A percentile compares a stretch with the other conserved stretches of the same genome.
Conservation (phyloP, 2,113 vertebrate genomes). For the Proterorhinus semilunaris region DNA sequence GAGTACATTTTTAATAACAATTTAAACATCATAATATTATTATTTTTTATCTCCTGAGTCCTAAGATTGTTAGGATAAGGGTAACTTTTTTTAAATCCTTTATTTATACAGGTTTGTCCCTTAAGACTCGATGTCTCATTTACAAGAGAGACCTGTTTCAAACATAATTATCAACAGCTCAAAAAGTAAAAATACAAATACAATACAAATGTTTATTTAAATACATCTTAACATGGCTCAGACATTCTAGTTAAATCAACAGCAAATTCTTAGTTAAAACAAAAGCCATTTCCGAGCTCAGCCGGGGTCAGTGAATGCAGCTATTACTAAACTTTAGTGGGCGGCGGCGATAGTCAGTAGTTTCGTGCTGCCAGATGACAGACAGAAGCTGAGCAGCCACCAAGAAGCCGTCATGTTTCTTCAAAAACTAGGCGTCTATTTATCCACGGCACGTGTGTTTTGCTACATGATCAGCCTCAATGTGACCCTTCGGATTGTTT, state of each 20-base stretch:
- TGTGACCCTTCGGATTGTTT: conserved; percentile 56
- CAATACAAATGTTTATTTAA: no score
- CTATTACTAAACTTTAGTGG: conserved; percentile 18
- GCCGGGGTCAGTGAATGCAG: conserved; percentile 10
- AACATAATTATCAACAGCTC: no score
- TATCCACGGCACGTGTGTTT: conserved; percentile 14
- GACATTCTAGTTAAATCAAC: not conserved
- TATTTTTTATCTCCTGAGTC: no score
- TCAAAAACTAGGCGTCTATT: conserved; percentile 33
- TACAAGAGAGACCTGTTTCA: no score
- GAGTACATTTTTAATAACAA: no score
- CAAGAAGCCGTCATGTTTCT: conserved; percentile 35
- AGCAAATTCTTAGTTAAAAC: not conserved
- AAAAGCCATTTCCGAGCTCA: not conserved
- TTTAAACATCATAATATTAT: no score
- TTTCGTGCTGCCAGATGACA: not conserved
- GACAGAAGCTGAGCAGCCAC: not conserved
- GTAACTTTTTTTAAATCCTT: not conserved
- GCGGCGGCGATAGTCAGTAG: conserved; percentile 15
- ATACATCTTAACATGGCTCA: no score
- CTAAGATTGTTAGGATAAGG: no score
- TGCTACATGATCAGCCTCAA: not conserved
- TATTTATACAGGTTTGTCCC: no score
- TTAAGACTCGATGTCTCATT: no score
- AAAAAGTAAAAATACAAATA: no score